phyloP scores from a whole-genome alignment of 2,113 vertebrate species.

The Salvelinus fontinalis region DNA sequence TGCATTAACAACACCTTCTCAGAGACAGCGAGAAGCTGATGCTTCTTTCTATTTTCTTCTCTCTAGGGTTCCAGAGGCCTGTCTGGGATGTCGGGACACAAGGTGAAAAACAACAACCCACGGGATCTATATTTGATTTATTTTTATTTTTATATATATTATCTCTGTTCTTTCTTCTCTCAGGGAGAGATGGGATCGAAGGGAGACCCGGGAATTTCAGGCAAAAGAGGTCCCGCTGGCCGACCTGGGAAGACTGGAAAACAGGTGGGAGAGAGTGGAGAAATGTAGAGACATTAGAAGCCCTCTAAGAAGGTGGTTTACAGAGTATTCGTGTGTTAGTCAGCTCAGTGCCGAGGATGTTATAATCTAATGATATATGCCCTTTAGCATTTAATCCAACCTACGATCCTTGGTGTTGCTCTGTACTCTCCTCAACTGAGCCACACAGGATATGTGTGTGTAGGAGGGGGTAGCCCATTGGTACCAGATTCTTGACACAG shows the following conservation, averaged over 20 bases:
- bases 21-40: no score
- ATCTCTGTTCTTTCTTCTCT: background rate
- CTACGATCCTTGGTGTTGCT: no score
- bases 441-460: background rate
- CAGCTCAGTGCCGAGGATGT: background rate
- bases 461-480: background rate
- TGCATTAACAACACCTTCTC: no score
- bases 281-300: background rate
- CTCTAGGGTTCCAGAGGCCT: conserved; percentile 64
- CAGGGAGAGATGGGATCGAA: conserved; percentile 67
- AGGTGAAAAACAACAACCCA: conserved; percentile 41
- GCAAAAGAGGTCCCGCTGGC: conserved; percentile 67
- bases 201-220: conserved; percentile 57
- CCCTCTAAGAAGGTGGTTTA: no score
- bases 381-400: no score
- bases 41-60: conserved; percentile 5
- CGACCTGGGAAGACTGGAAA: conserved; percentile 70
- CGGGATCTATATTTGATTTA: no score
- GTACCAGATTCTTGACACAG: background rate
- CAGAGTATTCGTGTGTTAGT: background rate
- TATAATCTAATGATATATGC: no score
- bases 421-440: no score
- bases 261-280: conserved; percentile 48
- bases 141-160: no score
- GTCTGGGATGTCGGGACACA: conserved; percentile 70